Evolutionary conservation across 2,113 vertebrate species (phyloP), one percentile per base, ranked within the genome.

Genomic region (Raja brachyura): DNA sequence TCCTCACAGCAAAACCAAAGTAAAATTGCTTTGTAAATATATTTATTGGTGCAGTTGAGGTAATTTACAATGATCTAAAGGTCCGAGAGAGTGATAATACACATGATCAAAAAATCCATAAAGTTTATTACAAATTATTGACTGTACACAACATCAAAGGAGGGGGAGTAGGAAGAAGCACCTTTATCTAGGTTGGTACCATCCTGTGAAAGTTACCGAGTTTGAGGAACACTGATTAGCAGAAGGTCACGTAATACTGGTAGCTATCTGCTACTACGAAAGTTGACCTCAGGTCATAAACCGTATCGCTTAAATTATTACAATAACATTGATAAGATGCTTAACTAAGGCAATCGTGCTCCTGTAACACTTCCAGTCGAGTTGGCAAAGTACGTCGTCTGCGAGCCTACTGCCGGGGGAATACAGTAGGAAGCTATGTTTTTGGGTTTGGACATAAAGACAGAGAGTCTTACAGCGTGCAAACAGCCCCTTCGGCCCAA

Each of bases 131-230:
- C 93, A 88, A 90, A 93, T 90, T 90, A 94, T 94, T 93, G 93
- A 73, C 90, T 28, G 66, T 74, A 54, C 20, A 73, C 20, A 33
- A 92, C 68, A 28, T 74, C 90, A 92, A 93, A 83, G 74, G n/a
- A 74, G 90, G 88, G 85, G 68, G 92, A 61, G 54, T 86, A 70
- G 93, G 76, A 93, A 93, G 78, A 79, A 85, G 61, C 61, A 25
- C 79, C 77, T 93, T 93, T 93, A 94, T 94, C 94, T 94, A n/a
- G 66, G 54, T 61, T 94, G 93, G 94, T 94, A 94, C 94, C 94
- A 94, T 94, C 94, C 93, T 94, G 94, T 94, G 94, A 94, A 94
- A 93, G 94, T 94, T 93, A 94, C 94, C 90, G 39, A 70, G 66
- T 28, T 74, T 25, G 9, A 28, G 66, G 31, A 54, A 48, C 66